A percentile compares a stretch with the other conserved stretches of the same genome.
Conservation (phyloP, 2,888 invertebrate genomes). For the Orchestes rusci region DNA sequence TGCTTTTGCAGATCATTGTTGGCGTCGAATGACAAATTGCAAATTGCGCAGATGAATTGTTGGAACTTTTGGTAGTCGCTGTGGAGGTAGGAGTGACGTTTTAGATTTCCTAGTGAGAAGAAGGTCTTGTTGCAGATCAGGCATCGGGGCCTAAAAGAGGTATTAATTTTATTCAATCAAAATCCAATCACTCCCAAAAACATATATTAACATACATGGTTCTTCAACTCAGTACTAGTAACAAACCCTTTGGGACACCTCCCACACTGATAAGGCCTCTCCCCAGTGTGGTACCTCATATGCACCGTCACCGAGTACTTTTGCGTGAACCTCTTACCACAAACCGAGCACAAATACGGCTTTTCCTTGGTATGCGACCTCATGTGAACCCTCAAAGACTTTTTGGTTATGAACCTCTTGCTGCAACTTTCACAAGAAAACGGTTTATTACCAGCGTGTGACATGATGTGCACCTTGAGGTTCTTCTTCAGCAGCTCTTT, state of each 20-base stretch:
- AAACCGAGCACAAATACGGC: constrained; percentile 50
- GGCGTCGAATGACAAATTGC: constrained; percentile 14
- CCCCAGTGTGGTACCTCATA: constrained; percentile 49
- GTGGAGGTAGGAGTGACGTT: constrained; percentile 24
- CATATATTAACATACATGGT: constrained; percentile 14
- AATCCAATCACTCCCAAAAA: neutral
- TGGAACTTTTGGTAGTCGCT: constrained; percentile 9
- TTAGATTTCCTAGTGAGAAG: constrained; percentile 24
- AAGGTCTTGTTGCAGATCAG: constrained; percentile 28
- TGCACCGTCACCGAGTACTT: constrained; percentile 51
- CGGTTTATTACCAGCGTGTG: constrained; percentile 37
- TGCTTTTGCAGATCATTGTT: constrained; percentile 21
- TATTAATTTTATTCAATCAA: neutral
- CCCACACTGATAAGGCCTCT: constrained; percentile 46
- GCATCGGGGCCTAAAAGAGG: constrained; percentile 23
- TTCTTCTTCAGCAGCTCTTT: constrained; percentile 37
- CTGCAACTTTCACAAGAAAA: constrained; percentile 39
- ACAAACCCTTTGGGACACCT: constrained; percentile 27
- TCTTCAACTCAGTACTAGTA: constrained; percentile 22
- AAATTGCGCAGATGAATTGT: constrained; percentile 19
- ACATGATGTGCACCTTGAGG: constrained; percentile 38
- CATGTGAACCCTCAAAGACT: constrained; percentile 48
- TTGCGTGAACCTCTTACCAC: constrained; percentile 53
- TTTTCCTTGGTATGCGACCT: constrained; percentile 51
- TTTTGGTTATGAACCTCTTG: constrained; percentile 39